A percentile compares a stretch with the other conserved stretches of the same genome.
Evolutionary conservation across 2,113 vertebrate species (phyloP).

Genomic region (Scortum barcoo): DNA sequence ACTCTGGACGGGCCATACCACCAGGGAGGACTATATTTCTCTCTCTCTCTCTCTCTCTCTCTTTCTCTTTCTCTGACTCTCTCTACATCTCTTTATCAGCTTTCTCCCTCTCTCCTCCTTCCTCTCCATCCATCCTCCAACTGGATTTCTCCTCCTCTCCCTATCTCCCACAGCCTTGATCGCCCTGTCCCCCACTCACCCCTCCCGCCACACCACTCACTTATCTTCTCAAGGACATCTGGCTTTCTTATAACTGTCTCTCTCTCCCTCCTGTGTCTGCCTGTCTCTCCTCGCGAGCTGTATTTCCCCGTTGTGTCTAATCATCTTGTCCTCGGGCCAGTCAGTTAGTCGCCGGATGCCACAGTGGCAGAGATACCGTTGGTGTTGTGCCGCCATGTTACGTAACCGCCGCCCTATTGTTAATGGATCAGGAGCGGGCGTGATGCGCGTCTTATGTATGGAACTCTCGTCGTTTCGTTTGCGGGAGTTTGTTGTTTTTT

Average conservation of each 20-base stretch:
- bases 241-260: conserved; percentile 57
- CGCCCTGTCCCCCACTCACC: background rate
- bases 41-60: conserved; percentile 23
- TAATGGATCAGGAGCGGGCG: conserved; percentile 15
- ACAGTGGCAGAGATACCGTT: conserved; percentile 24
- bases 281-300: conserved; percentile 39
- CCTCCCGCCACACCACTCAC: conserved; percentile 31
- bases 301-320: conserved; percentile 59
- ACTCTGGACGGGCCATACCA: conserved; percentile 44
- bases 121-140: conserved; percentile 31
- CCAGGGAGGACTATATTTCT: conserved; percentile 50
- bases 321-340: conserved; percentile 61
- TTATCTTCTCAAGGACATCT: conserved; percentile 80
- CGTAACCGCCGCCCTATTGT: conserved; percentile 35
- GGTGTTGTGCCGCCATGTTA: conserved; percentile 51
- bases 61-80: conserved; percentile 13
- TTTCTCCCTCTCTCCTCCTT: conserved; percentile 1
- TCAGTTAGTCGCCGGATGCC: conserved; percentile 41
- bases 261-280: conserved; percentile 23
- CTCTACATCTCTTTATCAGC: background rate
- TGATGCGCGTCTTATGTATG: conserved; percentile 13
- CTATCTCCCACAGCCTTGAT: conserved; percentile 32
- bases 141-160: conserved; percentile 11
- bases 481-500: conserved; percentile 11
- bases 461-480: background rate